Evolutionary conservation across 2,888 invertebrate genomes (phyloP), one percentile per base, ranked within the genome.

Genomic region (Amphimallon solstitiale): DNA sequence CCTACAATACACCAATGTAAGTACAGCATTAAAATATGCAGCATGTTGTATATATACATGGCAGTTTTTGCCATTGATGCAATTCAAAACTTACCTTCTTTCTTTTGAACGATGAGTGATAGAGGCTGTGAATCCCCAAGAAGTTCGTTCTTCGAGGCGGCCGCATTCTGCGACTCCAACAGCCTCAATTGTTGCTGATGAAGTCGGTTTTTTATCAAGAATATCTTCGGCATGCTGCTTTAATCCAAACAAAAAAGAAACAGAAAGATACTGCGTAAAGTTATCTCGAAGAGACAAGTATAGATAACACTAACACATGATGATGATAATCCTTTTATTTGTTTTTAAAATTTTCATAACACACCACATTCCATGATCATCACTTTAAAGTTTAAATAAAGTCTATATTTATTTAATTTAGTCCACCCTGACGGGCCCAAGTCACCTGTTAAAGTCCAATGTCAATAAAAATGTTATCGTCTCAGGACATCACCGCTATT

Each of bases 101-200:
- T 81, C 70, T 81, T 81, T 66, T 79, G 84, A 74, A 83, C 88
- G 75, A 89, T 87, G 71, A 89, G 85, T 60, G 89, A 85, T 72
- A 89, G 82, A 49, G 89, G 89, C 70, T 88, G 88, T 69, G 73
- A 69, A 69, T 75, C 78, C 68, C 86, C 88, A 72, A 88, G 81
- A 70, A 88, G 83, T 79, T 90, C 89, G 69, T 84, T 82, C 82
- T 91, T 91, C 78, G 82, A 81, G 74, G 86, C 84, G 67, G 88
- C 86, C 76, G 91, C 86, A 83, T 93, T 93, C 84, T 93, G 93
- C 71, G 91, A 89, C 83, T 94, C 94, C 83, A 91, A 85, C 81
- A 95, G 84, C 77, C 91, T 87, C 79, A 92, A 87, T 84, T 95
- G 95, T 88, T 95, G 94, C 89, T 94, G 93, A 77, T 93, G 93